These are phyloP conservation scores for Microctonus aethiopoides DNA, from an alignment of 2,888 invertebrate genomes.

Conservation along the genomic window DNA sequence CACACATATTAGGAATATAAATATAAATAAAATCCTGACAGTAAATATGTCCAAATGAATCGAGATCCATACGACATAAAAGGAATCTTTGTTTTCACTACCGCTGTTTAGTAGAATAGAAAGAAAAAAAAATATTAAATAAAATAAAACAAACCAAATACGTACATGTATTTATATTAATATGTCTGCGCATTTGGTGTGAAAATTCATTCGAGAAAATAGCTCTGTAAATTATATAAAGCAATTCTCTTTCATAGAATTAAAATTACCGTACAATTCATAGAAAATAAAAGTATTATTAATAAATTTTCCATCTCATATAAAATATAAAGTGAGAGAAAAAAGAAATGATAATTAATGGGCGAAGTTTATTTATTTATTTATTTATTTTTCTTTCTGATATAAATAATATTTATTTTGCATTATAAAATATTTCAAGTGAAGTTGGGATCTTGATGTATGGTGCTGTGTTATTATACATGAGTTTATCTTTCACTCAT, in stretches of 20 bases:
- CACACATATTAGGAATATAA: neutral
- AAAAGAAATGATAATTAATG: neutral
- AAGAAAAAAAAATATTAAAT: slow-evolving; percentile 1
- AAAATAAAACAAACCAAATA: neutral
- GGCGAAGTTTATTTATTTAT: neutral
- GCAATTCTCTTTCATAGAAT: neutral
- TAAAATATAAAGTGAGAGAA: too few species aligned
- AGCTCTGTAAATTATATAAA: neutral
- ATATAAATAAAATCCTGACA: neutral
- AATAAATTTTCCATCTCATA: slow-evolving; percentile 5
- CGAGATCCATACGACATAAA: slow-evolving; percentile 8
- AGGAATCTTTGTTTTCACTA: slow-evolving; percentile 22
- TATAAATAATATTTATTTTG: slow-evolving; percentile 5
- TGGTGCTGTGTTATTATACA: neutral
- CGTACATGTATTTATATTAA: neutral
- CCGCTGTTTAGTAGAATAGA: neutral
- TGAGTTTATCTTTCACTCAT: neutral
- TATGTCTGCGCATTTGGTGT: neutral
- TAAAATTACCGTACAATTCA: neutral
- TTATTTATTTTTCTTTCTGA: neutral
- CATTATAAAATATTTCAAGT: neutral
- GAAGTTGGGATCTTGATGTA: neutral
- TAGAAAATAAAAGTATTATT: neutral
- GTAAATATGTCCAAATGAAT: neutral
- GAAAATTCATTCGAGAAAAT: neutral